Evolutionary conservation across 2,888 invertebrate genomes (phyloP), one percentile per base, ranked within the genome.

Genomic region (Acronicta aceris): DNA sequence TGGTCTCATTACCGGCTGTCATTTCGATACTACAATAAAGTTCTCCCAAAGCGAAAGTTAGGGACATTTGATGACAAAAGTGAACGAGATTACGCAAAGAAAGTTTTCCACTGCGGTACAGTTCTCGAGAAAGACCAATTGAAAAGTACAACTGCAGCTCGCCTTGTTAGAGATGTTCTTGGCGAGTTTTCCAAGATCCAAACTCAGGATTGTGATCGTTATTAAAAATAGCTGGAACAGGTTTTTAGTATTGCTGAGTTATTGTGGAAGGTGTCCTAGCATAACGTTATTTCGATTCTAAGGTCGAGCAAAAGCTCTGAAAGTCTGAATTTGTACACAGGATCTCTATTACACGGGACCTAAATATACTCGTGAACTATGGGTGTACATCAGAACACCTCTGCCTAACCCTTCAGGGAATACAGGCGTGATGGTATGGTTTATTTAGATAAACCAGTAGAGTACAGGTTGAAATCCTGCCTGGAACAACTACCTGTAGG

Each of bases 1-100:
- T 45, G 27, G 13, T 55, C 61, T 73, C 61, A 66, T 76, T 74
- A 74, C 56, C 10, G 38, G 55, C 52, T 64, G 70, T 76, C 66
- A 64, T 73, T 60, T 58, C 76, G 66, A 75, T 75, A 70, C 76
- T 55, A 49, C 38, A 55, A 38, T 21, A 47, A 66, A 71, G 52
- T 63, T 59, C 38, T n/a, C 47, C 49, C 52, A 46, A 61, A 70
- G 73, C 60, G 47, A 76, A 75, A 75, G 48, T 76, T 73, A 25
- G 43, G 45, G 54, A 74, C 76, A 57, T 75, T 76, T 76, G 76
- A 76, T 73, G 76, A 71, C 76, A 76, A 73, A 72, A 73, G 61
- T 74, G 70, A 66, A 70, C 64, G 40, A 76, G 66, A 73, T 75
- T 75, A 73, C 56, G 46, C 17, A 27, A 48, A 33, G 46, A 66